These are phyloP conservation scores for Aphelinus atriplicis DNA, from an alignment of 1,140 invertebrate species.

Conservation along the genomic window DNA sequence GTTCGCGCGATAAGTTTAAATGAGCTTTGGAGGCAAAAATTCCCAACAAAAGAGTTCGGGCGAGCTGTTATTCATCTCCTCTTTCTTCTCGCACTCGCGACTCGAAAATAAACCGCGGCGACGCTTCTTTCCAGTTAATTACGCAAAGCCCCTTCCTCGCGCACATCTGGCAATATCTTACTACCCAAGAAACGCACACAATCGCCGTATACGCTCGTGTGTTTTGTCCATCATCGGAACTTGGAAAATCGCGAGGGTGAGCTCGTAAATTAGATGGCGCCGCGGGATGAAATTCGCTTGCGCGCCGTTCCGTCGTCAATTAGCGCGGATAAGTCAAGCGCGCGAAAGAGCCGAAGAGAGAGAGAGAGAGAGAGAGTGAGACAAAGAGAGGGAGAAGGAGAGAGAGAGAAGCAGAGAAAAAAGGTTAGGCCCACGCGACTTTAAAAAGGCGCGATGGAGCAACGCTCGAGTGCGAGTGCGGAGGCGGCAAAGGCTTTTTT, in stretches of 20 bases:
- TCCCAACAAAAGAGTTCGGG: no score
- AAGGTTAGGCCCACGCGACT: slow-evolving; percentile 20
- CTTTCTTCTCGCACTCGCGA: no score
- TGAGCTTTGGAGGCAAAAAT: no score
- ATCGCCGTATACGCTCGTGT: no score
- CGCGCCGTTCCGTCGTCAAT: background rate
- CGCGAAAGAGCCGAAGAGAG: background rate
- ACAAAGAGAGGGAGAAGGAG: background rate
- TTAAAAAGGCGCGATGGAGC: slow-evolving; percentile 15
- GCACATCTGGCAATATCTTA: no score
- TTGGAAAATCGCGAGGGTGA: background rate
- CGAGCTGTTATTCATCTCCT: no score
- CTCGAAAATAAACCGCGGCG: no score
- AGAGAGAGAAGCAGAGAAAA: slow-evolving; percentile 1
- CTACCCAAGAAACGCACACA: no score
- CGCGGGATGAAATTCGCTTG: slow-evolving; percentile 6
- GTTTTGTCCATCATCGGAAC: no score
- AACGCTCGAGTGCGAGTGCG: slow-evolving; percentile 17
- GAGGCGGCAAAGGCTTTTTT: slow-evolving; percentile 23
- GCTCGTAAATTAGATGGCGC: slow-evolving; percentile 4
- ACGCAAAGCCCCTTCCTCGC: no score
- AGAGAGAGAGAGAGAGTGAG: background rate
- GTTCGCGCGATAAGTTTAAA: no score
- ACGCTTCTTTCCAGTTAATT: no score
- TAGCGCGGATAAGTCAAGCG: background rate